Evolutionary conservation across 2,888 invertebrate genomes (phyloP), one percentile per base, ranked within the genome.

Genomic region (Melanostoma scalare): DNA sequence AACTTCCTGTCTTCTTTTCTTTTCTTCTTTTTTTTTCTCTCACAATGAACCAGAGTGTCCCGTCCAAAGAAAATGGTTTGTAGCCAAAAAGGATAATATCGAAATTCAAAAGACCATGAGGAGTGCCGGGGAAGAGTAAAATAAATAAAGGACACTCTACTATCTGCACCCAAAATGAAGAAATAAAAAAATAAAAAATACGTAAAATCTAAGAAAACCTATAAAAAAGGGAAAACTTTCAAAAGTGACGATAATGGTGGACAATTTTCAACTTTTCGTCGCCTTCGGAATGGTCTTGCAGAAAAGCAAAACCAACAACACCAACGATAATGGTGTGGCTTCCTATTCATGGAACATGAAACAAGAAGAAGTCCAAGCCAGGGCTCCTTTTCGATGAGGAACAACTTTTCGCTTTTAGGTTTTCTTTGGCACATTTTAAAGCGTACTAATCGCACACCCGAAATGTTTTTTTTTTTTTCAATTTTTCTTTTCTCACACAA

Each of bases 161-260:
- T 20, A 20, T 20, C 20, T 5, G 4, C 40, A 4, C 50, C n/a
- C 4, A 5, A 6, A 9, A 20, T 20, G 20, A 20, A 20, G 20
- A 20, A 20, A 20, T 20, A 20, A 56, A 33, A 52, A 38, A 42
- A 33, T 31, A 3, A 20, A 36, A 9, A 0, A 36, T 10, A 31
- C 72, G 50, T 8, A 67, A 61, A 63, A 56, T 38, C 36, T 5
- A 52, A 65, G 65, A 46, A 61, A 61, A 33, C 60, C 44, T n/a
- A 31, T 6, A 9, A 36, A 53, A 67, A 50, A 46, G 30, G 30
- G 33, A 44, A 69, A 82, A 72, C 77, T 81, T 81, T 77, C 10
- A 69, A 82, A 82, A 78, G 82, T 77, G 82, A 82, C 78, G 82
- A 82, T 82, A 82, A 82, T 82, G 82, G 82, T 60, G 82, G 58